Evolutionary conservation across 2,888 invertebrate genomes (phyloP).

Genomic region (Apeira syringaria): DNA sequence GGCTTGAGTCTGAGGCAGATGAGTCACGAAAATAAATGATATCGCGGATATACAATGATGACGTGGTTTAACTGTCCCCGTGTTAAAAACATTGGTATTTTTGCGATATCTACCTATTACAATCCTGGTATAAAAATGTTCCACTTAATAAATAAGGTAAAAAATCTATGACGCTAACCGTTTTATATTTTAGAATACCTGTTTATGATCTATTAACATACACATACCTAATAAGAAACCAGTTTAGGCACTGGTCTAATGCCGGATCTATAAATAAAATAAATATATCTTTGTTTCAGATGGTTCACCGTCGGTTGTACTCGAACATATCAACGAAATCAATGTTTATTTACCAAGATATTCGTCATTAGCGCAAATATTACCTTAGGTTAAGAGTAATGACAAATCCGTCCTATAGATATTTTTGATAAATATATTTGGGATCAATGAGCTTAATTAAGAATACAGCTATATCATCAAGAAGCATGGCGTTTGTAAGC

Average conservation of each 20-base stretch:
- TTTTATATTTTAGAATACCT: too few relatives aligned
- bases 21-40: slow-evolving; percentile 42
- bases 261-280: slow-evolving; percentile 6
- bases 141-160: too few relatives aligned
- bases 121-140: too few relatives aligned
- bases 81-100: slow-evolving; percentile 4
- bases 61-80: slow-evolving; percentile 31
- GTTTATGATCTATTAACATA: too few relatives aligned
- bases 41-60: slow-evolving; percentile 38
- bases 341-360: slow-evolving; percentile 47
- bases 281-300: slow-evolving; percentile 63
- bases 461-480: slow-evolving; percentile 44
- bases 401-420: slow-evolving; percentile 52
- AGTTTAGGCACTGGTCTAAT: neutral
- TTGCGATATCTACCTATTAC: too few relatives aligned
- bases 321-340: slow-evolving; percentile 50
- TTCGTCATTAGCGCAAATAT: slow-evolving; percentile 49
- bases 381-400: slow-evolving; percentile 47
- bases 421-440: slow-evolving; percentile 55
- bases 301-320: slow-evolving; percentile 45
- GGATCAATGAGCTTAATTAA: slow-evolving; percentile 61
- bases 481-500: slow-evolving; percentile 61
- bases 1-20: slow-evolving; percentile 27
- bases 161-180: neutral
- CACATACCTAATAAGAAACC: too few relatives aligned